These are phyloP conservation scores for Pterocles gutturalis DNA, from an alignment of 2,113 vertebrate species.

Conservation along the genomic window DNA sequence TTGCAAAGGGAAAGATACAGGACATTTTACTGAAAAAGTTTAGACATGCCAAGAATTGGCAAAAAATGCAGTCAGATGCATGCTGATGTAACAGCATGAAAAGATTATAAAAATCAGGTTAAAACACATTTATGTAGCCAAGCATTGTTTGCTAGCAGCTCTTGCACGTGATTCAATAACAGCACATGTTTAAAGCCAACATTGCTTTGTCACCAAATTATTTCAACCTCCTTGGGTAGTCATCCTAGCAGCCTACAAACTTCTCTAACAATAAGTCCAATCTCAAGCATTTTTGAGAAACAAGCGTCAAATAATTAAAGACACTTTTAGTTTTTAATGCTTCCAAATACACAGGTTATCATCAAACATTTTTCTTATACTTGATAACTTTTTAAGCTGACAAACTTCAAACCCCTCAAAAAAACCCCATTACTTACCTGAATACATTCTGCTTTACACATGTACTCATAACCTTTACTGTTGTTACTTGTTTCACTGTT, in stretches of 20 bases:
- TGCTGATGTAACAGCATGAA: neutral
- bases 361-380: neutral
- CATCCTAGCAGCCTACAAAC: neutral
- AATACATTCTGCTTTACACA: neutral
- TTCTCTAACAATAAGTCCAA: neutral
- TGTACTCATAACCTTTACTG: neutral
- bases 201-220: neutral
- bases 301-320: neutral
- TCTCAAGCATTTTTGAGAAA: neutral
- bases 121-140: neutral
- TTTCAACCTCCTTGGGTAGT: neutral
- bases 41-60: neutral
- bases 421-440: neutral
- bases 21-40: neutral
- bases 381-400: neutral
- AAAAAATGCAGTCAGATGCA: neutral
- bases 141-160: neutral
- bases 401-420: neutral
- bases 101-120: neutral
- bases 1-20: neutral
- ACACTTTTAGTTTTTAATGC: neutral
- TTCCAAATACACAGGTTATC: neutral
- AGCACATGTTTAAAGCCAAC: neutral
- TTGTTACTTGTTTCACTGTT: neutral
- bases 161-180: neutral